Evolutionary conservation across 1,140 invertebrate species (phyloP), one percentile per base, ranked within the genome.

Genomic region (Caligus rogercresseyi): DNA sequence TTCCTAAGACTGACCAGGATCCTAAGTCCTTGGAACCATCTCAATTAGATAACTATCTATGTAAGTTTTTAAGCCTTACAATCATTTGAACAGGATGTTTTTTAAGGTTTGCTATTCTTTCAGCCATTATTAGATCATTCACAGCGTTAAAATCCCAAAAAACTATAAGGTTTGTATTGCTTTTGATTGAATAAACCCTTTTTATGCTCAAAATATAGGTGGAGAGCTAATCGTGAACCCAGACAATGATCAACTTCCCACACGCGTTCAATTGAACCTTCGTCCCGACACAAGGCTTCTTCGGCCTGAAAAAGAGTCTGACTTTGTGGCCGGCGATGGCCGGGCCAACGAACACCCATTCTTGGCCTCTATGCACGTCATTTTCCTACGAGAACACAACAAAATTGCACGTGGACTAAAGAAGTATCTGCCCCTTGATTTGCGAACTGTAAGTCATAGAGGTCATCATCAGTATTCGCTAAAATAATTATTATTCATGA

Each of bases 261-360:
- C 61, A 13, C 2, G 25, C 20, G 61, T 23, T 21, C 65, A 66
- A 69, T 60, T 62, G 68, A 52, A 65, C 64, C 25, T 69, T 67
- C 54, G 67, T 64, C 11, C 52, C 1, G 18, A 60, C 24, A 54
- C 18, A 1, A 18, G n/a, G 31, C 63, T 43, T 3, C 15, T 25
- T n/a, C 57, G 25, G 16, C 31, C 57, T 18, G 43, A 52, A 65
- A 26, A 19, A 14, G 20, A 18, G 21, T 57, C 16, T 25, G 23
- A 52, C 43, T 68, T 63, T 51, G 60, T 21, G 31, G 70, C 74
- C 68, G 80, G 82, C 24, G 81, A 83, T 69, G 70, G 74, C 53
- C 67, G 82, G 61, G 77, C 74, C 2, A 83, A 79, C 70, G 81
- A 83, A 71, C 80, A 83, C 65, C 71, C 79, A 31, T 78, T 74